A percentile compares a stretch with the other conserved stretches of the same genome.
Evolutionary conservation across 2,797 vertebrate genomes (phyloP).

Genomic region (Sebastes hubbsi): DNA sequence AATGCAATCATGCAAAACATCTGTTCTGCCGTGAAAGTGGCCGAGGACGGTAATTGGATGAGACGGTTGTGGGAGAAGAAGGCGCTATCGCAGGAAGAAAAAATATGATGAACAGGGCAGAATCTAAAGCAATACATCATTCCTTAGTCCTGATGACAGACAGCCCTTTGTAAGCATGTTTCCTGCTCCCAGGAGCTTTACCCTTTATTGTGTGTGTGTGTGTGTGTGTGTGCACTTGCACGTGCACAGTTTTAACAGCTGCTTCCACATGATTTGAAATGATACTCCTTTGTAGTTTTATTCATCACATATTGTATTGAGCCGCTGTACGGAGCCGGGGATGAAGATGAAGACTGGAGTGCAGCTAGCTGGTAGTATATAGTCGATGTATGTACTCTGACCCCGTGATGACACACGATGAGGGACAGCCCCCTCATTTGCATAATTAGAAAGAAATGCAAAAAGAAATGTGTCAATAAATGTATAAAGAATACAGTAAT

Average conservation of each 20-base stretch:
- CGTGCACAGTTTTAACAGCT: neutral
- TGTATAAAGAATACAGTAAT: no score
- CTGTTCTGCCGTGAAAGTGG: constrained; percentile 9
- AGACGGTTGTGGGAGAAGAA: constrained; percentile 22
- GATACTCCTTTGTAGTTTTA: neutral
- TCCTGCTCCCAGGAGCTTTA: constrained; percentile 51
- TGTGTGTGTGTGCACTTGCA: neutral
- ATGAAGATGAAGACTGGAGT: no score
- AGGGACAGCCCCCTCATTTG: no score
- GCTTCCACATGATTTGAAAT: neutral
- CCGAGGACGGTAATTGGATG: constrained; percentile 29
- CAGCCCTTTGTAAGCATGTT: constrained; percentile 64
- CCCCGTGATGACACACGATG: no score
- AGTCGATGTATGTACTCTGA: no score
- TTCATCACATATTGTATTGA: neutral
- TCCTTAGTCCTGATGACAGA: constrained; percentile 36
- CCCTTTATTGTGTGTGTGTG: neutral
- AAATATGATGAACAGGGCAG: constrained; percentile 53
- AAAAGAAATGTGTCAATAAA: no score
- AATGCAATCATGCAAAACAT: constrained; percentile 5
- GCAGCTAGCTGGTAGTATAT: no score
- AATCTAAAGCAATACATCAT: constrained; percentile 60
- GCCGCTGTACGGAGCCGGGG: no score
- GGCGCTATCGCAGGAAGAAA: constrained; percentile 1
- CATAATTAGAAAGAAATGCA: no score